A percentile compares a stretch with the other conserved stretches of the same genome.
These are phyloP conservation scores for Didymodactylos carnosus DNA, from an alignment of 2,888 invertebrate species.

Conservation along the genomic window DNA sequence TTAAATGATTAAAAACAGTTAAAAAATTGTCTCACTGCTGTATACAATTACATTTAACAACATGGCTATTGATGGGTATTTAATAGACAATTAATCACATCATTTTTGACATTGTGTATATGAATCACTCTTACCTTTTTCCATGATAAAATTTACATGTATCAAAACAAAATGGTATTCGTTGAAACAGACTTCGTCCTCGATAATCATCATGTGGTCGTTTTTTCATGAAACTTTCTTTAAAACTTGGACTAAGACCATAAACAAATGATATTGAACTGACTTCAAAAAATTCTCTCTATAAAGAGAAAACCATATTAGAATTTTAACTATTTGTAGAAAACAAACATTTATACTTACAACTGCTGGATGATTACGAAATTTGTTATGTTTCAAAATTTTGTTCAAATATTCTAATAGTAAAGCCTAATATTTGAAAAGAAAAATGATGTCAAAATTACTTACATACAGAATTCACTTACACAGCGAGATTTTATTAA, in stretches of 20 bases:
- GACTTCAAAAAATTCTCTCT: neutral
- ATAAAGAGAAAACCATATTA: neutral
- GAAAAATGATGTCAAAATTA: neutral
- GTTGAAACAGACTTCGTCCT: conserved; percentile 2
- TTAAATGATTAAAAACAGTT: too few species aligned
- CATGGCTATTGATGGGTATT: too few species aligned
- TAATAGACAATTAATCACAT: too few species aligned
- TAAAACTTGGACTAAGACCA: neutral
- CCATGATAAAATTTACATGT: neutral
- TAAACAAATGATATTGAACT: conserved; percentile 3
- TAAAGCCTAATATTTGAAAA: neutral
- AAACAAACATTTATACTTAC: neutral
- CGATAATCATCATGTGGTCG: conserved; percentile 10
- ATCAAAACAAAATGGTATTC: neutral
- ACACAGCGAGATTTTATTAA: conserved; percentile 3
- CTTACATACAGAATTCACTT: neutral
- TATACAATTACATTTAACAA: too few species aligned
- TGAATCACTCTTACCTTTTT: conserved; percentile 2
- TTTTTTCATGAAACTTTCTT: neutral
- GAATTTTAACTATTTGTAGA: neutral
- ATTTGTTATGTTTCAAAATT: neutral
- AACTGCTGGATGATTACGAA: conserved; percentile 1
- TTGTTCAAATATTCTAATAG: conserved; percentile 1
- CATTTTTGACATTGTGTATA: neutral
- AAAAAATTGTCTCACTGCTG: too few species aligned